Percentiles rank a stretch among this genome's conserved stretches.
Conservation (phyloP, 2,797 vertebrate genomes). For the Falco biarmicus region DNA sequence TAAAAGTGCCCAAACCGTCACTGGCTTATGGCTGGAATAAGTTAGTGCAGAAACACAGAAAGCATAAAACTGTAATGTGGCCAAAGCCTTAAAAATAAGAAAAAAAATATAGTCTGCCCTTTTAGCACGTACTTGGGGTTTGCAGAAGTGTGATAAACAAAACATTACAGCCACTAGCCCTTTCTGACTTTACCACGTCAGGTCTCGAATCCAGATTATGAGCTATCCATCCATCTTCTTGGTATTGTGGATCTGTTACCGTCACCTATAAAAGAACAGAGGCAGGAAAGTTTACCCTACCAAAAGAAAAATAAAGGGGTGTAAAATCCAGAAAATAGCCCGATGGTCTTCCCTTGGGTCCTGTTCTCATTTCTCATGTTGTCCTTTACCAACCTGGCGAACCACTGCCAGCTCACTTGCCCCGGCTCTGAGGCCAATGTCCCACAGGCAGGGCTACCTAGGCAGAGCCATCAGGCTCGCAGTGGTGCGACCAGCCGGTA, state of each 20-base stretch:
- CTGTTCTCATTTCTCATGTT: neutral
- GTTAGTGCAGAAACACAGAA: neutral
- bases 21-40: neutral
- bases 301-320: neutral
- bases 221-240: neutral
- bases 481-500: neutral
- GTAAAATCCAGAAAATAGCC: neutral
- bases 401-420: neutral
- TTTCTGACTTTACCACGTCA: neutral
- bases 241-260: neutral
- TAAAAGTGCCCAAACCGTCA: neutral
- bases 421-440: neutral
- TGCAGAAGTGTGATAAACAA: conserved; percentile 1
- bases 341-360: neutral
- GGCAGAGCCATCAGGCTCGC: neutral
- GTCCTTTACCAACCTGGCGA: neutral
- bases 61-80: neutral
- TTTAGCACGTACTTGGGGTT: neutral
- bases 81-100: neutral
- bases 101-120: neutral
- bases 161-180: neutral
- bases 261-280: neutral
- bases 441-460: neutral
- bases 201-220: neutral
- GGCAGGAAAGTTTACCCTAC: neutral